A percentile compares a stretch with the other conserved stretches of the same genome.
Evolutionary conservation across 2,113 vertebrate genomes (phyloP).

Genomic region (Athene noctua): DNA sequence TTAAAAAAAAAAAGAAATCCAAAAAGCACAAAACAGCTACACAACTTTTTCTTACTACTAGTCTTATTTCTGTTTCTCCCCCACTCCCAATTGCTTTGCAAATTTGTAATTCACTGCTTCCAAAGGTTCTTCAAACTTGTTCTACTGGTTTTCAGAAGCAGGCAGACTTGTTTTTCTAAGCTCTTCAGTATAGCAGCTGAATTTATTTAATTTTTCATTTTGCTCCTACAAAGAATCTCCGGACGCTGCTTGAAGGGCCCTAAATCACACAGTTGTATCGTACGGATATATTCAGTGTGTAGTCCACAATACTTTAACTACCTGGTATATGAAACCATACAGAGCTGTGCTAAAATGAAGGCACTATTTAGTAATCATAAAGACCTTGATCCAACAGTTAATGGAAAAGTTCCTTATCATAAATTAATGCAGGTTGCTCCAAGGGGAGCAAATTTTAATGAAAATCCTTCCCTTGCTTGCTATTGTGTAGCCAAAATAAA

Average conservation of each 20-base stretch:
- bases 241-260: background rate
- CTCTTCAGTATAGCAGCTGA: background rate
- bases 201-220: constrained; percentile 27
- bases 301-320: background rate
- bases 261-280: background rate
- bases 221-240: background rate
- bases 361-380: background rate
- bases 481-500: background rate
- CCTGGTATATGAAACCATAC: background rate
- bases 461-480: background rate
- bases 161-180: constrained; percentile 52
- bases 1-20: background rate
- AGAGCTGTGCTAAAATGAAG: rapidly evolving
- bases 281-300: background rate
- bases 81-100: constrained; percentile 11
- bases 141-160: constrained; percentile 62
- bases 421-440: background rate
- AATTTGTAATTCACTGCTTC: constrained; percentile 42
- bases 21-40: background rate
- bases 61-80: constrained; percentile 30
- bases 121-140: constrained; percentile 63
- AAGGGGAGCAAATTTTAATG: background rate
- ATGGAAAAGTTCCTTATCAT: background rate
- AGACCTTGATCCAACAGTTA: background rate
- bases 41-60: background rate